phyloP scores from a whole-genome alignment of 1,140 invertebrate genomes.

The Trissolcus basalis region DNA sequence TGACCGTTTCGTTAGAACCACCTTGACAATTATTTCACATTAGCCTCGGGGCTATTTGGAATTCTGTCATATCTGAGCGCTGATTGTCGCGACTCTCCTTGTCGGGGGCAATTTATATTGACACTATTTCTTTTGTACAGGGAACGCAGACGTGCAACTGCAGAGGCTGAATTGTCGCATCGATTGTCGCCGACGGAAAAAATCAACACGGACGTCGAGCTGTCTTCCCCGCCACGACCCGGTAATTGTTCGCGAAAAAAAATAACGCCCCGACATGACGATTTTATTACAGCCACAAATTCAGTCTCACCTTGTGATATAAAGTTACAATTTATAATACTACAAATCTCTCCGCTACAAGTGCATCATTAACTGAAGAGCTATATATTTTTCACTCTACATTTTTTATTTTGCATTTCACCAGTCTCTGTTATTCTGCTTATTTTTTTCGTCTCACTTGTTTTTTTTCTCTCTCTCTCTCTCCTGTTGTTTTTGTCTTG shows the following conservation, averaged over 20 bases:
- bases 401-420: neutral
- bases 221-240: constrained; percentile 69
- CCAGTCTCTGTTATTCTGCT: neutral
- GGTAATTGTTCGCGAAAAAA: constrained; percentile 60
- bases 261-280: constrained; percentile 22
- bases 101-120: constrained; percentile 44
- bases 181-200: constrained; percentile 34
- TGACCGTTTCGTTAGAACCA: no score
- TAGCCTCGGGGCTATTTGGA: no score
- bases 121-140: constrained; percentile 60
- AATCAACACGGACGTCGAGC: constrained; percentile 51
- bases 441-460: no score
- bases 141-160: constrained; percentile 52
- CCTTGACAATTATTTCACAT: no score
- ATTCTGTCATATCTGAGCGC: constrained; percentile 9
- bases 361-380: constrained; percentile 2
- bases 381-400: constrained; percentile 3
- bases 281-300: constrained; percentile 27
- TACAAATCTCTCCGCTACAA: neutral
- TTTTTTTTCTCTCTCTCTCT: no score
- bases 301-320: constrained; percentile 10
- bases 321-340: neutral
- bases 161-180: constrained; percentile 52
- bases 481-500: no score
- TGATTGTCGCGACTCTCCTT: constrained; percentile 22